phyloP scores from a whole-genome alignment of 2,888 invertebrate genomes.

The Dermolepida albohirtum region DNA sequence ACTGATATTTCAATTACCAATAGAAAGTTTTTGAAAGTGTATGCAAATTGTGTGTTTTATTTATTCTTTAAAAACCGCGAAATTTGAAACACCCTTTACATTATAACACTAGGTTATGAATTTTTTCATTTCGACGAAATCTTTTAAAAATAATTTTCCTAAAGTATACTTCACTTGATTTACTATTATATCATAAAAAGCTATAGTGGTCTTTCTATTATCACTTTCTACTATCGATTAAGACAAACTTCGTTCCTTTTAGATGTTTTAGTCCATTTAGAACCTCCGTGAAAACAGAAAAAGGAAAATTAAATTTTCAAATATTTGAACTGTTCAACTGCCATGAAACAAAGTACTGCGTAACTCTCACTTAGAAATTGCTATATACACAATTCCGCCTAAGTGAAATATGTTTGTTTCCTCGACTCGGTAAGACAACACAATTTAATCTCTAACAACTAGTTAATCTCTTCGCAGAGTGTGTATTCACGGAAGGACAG shows the following conservation, averaged over 20 bases:
- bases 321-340: constrained; percentile 31
- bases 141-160: no score
- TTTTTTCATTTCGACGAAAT: no score
- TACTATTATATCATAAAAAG: no score
- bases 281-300: background rate
- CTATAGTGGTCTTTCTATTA: background rate
- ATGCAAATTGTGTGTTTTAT: no score
- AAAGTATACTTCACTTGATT: no score
- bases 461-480: constrained; percentile 3
- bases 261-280: constrained; percentile 7
- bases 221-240: constrained; percentile 3
- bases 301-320: constrained; percentile 30
- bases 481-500: constrained; percentile 1
- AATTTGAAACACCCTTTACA: no score
- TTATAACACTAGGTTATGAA: no score
- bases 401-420: constrained; percentile 25
- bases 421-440: constrained; percentile 8
- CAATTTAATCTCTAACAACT: constrained; percentile 18
- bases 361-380: constrained; percentile 42
- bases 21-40: no score
- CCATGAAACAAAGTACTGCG: constrained; percentile 16
- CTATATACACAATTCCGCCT: constrained; percentile 27
- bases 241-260: constrained; percentile 7
- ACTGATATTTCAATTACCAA: no score
- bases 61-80: no score